Percentiles rank a stretch among this genome's conserved stretches.
Conservation (phyloP, 2,888 invertebrate genomes). For the Cinara cedri region DNA sequence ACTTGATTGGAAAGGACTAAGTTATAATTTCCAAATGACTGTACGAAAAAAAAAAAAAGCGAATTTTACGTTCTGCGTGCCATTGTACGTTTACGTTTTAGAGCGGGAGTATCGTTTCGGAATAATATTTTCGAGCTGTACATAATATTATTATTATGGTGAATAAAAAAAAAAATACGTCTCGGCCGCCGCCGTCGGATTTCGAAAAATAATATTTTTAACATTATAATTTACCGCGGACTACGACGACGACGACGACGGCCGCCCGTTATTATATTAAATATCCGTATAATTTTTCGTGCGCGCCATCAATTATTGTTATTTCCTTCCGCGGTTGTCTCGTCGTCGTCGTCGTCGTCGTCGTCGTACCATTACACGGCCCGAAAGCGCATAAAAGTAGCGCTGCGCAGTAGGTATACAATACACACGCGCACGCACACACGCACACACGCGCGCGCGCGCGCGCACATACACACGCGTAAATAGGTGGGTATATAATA, state of each 20-base stretch:
- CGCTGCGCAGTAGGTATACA: not conserved
- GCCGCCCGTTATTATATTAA: conserved; percentile 20
- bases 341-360: no score
- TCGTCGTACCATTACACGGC: not conserved
- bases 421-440: no score
- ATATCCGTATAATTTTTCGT: conserved; percentile 21
- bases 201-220: conserved; percentile 36
- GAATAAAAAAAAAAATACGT: no score
- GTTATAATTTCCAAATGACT: no score
- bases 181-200: not conserved
- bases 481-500: no score
- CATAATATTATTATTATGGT: no score
- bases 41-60: no score
- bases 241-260: not conserved
- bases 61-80: no score
- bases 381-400: not conserved
- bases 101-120: not conserved
- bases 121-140: no score
- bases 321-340: conserved; percentile 44
- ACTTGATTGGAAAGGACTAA: no score
- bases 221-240: not conserved
- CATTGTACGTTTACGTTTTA: not conserved
- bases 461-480: no score
- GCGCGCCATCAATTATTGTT: conserved; percentile 35
- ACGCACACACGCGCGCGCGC: no score